Percentiles rank a stretch among this genome's conserved stretches.
phyloP scores from a whole-genome alignment of 2,888 invertebrate species.

The Dastarcus helophoroides region DNA sequence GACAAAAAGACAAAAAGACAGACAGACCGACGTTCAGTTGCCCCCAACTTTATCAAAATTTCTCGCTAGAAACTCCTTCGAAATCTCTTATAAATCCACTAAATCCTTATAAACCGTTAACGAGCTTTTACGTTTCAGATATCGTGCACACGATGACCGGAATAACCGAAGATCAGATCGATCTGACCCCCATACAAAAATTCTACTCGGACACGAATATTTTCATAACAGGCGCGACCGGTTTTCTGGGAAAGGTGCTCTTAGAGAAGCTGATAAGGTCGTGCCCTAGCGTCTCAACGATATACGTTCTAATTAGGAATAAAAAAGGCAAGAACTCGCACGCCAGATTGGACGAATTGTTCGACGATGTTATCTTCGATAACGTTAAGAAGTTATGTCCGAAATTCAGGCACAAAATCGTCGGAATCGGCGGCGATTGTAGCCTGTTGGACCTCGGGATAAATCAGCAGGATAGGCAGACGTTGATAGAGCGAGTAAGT shows the following conservation, averaged over 20 bases:
- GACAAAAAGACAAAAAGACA: too few relatives aligned
- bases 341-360: slow-evolving; percentile 53
- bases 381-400: slow-evolving; percentile 44
- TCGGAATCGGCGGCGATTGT: slow-evolving; percentile 47
- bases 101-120: too few relatives aligned
- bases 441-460: slow-evolving; percentile 48
- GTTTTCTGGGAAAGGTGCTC: slow-evolving; percentile 44
- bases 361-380: slow-evolving; percentile 53
- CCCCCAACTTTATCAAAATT: too few relatives aligned
- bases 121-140: too few relatives aligned
- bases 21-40: too few relatives aligned
- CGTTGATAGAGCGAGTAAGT: slow-evolving; percentile 39
- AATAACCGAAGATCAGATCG: too few relatives aligned
- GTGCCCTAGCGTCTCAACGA: slow-evolving; percentile 41
- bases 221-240: slow-evolving; percentile 41
- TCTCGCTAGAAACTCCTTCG: too few relatives aligned
- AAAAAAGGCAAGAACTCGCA: slow-evolving; percentile 53
- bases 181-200: slow-evolving; percentile 26
- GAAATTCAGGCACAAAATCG: slow-evolving; percentile 49
- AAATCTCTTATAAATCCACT: too few relatives aligned
- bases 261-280: slow-evolving; percentile 49
- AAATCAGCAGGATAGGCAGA: slow-evolving; percentile 42
- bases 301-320: slow-evolving; percentile 45
- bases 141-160: too few relatives aligned
- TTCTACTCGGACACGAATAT: slow-evolving; percentile 31